A percentile compares a stretch with the other conserved stretches of the same genome.
Evolutionary conservation across 2,888 invertebrate genomes (phyloP).

Genomic region (Aromia moschata): DNA sequence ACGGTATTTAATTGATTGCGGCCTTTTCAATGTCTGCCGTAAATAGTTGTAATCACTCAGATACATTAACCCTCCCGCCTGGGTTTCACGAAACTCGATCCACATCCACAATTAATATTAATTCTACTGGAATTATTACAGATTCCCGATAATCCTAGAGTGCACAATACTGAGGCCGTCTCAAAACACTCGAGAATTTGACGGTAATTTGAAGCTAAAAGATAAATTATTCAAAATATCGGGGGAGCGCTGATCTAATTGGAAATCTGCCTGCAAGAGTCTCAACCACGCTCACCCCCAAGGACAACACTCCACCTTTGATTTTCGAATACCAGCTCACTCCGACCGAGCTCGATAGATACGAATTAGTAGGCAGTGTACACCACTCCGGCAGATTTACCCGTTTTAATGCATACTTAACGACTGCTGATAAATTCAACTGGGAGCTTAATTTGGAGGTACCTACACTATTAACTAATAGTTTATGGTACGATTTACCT

Average conservation of each 20-base stretch:
- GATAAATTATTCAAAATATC: conserved; percentile 61
- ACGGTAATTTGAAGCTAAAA: conserved; percentile 62
- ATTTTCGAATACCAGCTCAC: conserved; percentile 57
- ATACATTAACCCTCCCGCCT: conserved; percentile 18
- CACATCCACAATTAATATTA: conserved; percentile 3
- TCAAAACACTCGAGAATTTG: conserved; percentile 51
- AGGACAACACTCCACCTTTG: conserved; percentile 58
- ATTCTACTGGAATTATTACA: conserved; percentile 38
- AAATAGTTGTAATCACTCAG: conserved; percentile 7
- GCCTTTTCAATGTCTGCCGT: not conserved
- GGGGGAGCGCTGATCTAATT: conserved; percentile 60
- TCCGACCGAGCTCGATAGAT: conserved; percentile 50
- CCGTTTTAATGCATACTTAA: conserved; percentile 59
- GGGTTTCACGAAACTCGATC: conserved; percentile 25
- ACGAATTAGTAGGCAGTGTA: conserved; percentile 51
- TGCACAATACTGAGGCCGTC: conserved; percentile 46
- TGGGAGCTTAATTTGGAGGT: conserved; percentile 63
- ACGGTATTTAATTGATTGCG: conserved; percentile 2
- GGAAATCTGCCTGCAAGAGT: conserved; percentile 61
- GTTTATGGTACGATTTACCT: not conserved
- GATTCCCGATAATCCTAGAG: conserved; percentile 49
- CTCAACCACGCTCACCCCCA: conserved; percentile 62
- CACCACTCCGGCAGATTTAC: conserved; percentile 63
- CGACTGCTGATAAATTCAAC: conserved; percentile 57
- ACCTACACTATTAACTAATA: conserved; percentile 32